Evolutionary conservation across 2,888 invertebrate genomes (phyloP), one percentile per base, ranked within the genome.

Genomic region (Apodemia zela): DNA sequence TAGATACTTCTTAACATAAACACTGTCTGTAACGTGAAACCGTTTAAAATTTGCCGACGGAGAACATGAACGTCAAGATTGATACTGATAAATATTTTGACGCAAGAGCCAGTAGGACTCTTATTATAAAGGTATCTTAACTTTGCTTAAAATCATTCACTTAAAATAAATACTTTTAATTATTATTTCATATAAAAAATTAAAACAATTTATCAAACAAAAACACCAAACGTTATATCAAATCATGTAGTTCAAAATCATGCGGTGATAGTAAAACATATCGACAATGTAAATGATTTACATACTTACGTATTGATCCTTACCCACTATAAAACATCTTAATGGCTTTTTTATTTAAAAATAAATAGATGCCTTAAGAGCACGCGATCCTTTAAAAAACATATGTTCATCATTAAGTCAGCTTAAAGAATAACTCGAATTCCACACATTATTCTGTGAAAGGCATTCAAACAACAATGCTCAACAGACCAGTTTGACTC

Each of bases 321-420:
- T 57, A 57, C 54, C 54, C 25, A 57, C 54, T 29, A 57, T 57
- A 57, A 57, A 57, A 25, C 54, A 57, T 29, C 15, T 29, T 57
- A 57, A 57, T 57, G 25, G 54, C 15, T 57, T 57, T 57, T 57
- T 29, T 57, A 57, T 57, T 57, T 57, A 57, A 57, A 57, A 57
- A 57, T 29, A 29, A 25, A 57, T 57, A 57, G 54, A 57, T 57
- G 54, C n/a, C 29, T 57, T 29, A n/a, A 51, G 15, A 57, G 81
- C 87, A 85, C 86, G 82, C 77, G 83, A 78, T 70, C 71, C 29
- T 3, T 8, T 57, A 66, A 75, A 79, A 75, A 83, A 84, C 83
- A 87, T 78, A 75, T 83, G 86, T 78, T 81, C 80, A 79, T 87
- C 87, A 87, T 85, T 84, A 87, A 80, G 75, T 74, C 75, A 71